Evolutionary conservation across 2,113 vertebrate species (phyloP).

Genomic region (Lamprotornis superbus): DNA sequence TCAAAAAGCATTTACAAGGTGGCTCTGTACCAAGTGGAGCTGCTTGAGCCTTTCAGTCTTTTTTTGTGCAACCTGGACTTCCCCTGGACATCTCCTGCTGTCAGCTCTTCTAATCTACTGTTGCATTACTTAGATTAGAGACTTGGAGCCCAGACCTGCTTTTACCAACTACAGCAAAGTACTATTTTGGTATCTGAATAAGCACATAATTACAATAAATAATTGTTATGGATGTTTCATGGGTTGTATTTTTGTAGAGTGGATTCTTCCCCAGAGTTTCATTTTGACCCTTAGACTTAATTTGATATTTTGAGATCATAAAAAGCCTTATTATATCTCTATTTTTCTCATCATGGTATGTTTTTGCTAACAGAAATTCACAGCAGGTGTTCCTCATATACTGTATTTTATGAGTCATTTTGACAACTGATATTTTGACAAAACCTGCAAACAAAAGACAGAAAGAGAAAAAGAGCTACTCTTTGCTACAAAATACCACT

Average conservation of each 20-base stretch:
- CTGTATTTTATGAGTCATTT: neutral
- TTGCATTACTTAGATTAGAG: neutral
- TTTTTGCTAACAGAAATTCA: constrained; percentile 22
- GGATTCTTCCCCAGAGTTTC: neutral
- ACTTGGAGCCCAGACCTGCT: neutral
- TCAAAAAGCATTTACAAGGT: neutral
- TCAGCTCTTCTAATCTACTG: neutral
- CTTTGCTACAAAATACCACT: neutral
- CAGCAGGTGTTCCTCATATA: neutral
- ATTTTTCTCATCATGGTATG: neutral
- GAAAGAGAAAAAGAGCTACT: neutral
- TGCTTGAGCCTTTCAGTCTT: neutral
- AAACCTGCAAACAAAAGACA: neutral
- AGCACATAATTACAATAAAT: neutral
- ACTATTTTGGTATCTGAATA: neutral
- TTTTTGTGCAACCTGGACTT: neutral
- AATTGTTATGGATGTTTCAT: neutral
- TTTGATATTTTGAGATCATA: neutral
- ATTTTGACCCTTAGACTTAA: neutral
- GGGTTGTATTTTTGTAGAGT: neutral
- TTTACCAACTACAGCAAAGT: neutral
- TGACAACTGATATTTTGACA: neutral
- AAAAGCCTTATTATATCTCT: neutral
- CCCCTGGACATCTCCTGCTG: neutral
- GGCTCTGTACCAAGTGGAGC: neutral